Evolutionary conservation across 30 jellyfish, hydroid and myxozoan genomes (phyloP), one percentile per base, ranked within the genome.

Genomic region (Chrysaora quinquecirrha): DNA sequence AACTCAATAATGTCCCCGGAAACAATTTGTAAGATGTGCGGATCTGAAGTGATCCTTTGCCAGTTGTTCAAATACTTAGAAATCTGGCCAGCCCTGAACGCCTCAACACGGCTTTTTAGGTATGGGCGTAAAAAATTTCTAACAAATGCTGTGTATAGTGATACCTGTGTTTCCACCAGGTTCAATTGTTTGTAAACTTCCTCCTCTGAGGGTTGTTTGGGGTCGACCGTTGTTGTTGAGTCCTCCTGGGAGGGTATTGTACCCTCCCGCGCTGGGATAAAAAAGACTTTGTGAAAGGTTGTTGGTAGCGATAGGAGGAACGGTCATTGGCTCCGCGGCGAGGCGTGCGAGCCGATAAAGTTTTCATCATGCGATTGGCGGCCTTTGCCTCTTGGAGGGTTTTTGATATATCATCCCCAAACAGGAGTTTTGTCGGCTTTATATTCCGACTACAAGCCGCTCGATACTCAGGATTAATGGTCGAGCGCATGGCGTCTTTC

Each of bases 261-360:
- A 46, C 22, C 79, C 88, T 76, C 88, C 88, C 88, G 54, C 66
- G 20, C 88, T 76, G 88, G 52, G 30, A 50, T 75, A 48, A 52
- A 75, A 50, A 50, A 75, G 86, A 28, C 27, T 73, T 30, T 14
- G 23, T 33, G 34, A 19, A 28, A 23, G 46, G 34, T 63, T 28
- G 4, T 19, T 11, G 43, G 14, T 28, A 43, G 46, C 23, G 27
- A 7, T 63, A 20, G 14, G 30, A 58, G 24, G 24, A 24, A n/a
- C n/a, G n/a, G n/a, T n/a, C n/a, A n/a, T n/a, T n/a, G n/a, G n/a
- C n/a, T n/a, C n/a, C n/a, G n/a, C 71, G 25, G 9, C 7, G 48
- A 30, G 49, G 49, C 23, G 48, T 3, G 18, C 23, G 49, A 28
- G 72, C 25, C 16, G 70, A 16, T 25, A 38, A 23, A n/a, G 3